Base-by-base conservation (phyloP, 2,797 vertebrate genomes). In the Darevskia mixta region DNA sequence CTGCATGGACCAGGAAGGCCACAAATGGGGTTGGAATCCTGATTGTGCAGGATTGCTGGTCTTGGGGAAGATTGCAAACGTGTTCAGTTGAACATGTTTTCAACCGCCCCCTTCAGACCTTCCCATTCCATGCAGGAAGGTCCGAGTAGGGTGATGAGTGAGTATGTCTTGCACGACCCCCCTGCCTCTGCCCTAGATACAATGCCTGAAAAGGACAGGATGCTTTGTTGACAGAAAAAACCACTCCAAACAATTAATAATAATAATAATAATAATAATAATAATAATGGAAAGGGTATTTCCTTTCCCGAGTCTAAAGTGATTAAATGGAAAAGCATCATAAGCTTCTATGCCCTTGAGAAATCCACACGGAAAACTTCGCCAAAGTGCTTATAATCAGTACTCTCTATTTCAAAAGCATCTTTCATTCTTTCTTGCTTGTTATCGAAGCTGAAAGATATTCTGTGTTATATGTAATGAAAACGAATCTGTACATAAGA, bases 281-380 rank as follows among this genome's bases (percentile, higher is more conserved):
- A 79, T 17, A 55, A 4, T 4, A 49, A 45, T 10, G 6, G 69
- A 10, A 32, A 81, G 18, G 58, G n/a, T 35, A 69, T 20, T 55
- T 35, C 45, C n/a, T 8, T 4, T 35, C 29, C 45, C 2, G 8
- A 55, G 3, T 6, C 69, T 9, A 8, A 67, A 67, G 13, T n/a
- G 41, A 20, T 67, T 67, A 66, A 61, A 69, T 69, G 23, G 15
- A 27, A 38, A 72, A 64, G 15, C 27, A 64, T 43, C 89, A 93
- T 92, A 91, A 92, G 45, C 55, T 93, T 90, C 72, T 83, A 83
- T 20, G 35, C 0, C 0, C 85, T n/a, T 1, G 0, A 69, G 10
- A 92, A 93, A 87, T 41, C 87, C 86, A 77, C 49, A 64, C 45
- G 87, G 87, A 91, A 87, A 90, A 32, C 90, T 88, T 27, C 90